Base-by-base conservation (phyloP, 2,113 vertebrate species). In the Prinia subflava region DNA sequence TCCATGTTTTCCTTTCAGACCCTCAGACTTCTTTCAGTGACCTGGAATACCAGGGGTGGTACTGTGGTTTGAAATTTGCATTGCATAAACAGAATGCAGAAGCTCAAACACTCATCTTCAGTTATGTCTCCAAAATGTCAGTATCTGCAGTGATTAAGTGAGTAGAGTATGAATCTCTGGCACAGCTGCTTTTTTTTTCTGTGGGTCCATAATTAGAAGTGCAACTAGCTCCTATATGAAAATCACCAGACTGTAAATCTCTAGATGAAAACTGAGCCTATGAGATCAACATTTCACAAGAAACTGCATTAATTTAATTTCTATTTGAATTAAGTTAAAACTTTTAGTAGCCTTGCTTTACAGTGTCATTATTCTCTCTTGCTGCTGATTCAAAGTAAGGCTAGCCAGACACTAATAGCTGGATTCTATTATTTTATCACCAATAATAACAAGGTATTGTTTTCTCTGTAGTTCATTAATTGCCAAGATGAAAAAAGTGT, bases 71-170 rank as follows among this genome's bases (percentile, higher is more conserved):
- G 21, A 85, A 75, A 56, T 47, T 50, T 56, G 23, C 5, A 71
- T 9, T 46, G 31, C 22, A 50, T 42, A 47, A 75, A 60, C 10
- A 86, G 31, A 86, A 49, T 7, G 75, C 11, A 49, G 16, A 88
- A 73, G 28, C 13, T 83, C 18, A 53, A 71, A 86, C 77, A 11
- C 7, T 37, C 15, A 16, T 56, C 21, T 64, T 65, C 68, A 69
- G 16, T 73, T 71, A 76, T 0, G 0, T 10, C 17, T 42, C 52
- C 75, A 37, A 63, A 70, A 46, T 31, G 14, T 4, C n/a, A 81
- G 2, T 37, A 23, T 37, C 28, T 69, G 10, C 35, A 53, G 8
- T 21, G 33, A 71, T 28, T 46, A 62, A 42, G 10, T n/a, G 44
- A 67, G 22, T 19, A 44, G 14, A 70, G 8, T 42, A 15, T 41